Base-by-base conservation (phyloP, 2,888 invertebrate species). In the Apocheima hispidaria region DNA sequence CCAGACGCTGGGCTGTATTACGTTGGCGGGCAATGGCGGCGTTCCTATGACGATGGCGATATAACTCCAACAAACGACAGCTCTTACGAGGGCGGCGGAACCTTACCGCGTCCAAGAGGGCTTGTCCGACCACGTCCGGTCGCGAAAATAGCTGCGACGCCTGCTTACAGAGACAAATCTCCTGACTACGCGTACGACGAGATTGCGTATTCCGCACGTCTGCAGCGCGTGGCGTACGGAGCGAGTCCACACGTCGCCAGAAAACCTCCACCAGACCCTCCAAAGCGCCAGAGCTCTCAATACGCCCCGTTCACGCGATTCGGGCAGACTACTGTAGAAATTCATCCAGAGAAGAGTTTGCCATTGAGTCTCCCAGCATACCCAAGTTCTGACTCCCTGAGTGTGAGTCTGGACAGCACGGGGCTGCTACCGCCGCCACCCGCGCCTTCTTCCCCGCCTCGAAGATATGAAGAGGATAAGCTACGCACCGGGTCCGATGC, bases 1-100 rank as follows among this genome's bases (percentile, higher is more conserved):
- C 92, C 94, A 0, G 95, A 95, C 72, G 93, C 94, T 51, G 93
- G 87, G 2, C 83, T 94, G 43, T 94, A 94, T 82, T 94, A 94
- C 66, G 94, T 94, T 65, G 93, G 93, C 43, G 92, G 93, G 0
- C 93, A 94, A 67, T 96, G 96, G 96, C 94, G 96, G 77, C 94
- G 97, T 73, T 96, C 96, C 65, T 97, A 96, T 83, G 97, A 98
- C 83, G 98, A 98, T 81, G 98, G 98, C 16, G 98, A 98, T 84
- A 96, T 98, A 68, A 98, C 98, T 30, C 92, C 92, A 12, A 98
- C 98, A 46, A 98, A 98, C 81, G 97, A 98, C 68, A 82, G 84
- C 63, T 83, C 86, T 0, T 92, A 93, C 73, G 96, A 96, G 73
- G 97, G 97, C 0, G 96, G 97, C 1, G 97, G 98, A 6, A 98